These are phyloP conservation scores for Centropristis striata DNA, from an alignment of 2,113 vertebrate genomes.

Conservation along the genomic window DNA sequence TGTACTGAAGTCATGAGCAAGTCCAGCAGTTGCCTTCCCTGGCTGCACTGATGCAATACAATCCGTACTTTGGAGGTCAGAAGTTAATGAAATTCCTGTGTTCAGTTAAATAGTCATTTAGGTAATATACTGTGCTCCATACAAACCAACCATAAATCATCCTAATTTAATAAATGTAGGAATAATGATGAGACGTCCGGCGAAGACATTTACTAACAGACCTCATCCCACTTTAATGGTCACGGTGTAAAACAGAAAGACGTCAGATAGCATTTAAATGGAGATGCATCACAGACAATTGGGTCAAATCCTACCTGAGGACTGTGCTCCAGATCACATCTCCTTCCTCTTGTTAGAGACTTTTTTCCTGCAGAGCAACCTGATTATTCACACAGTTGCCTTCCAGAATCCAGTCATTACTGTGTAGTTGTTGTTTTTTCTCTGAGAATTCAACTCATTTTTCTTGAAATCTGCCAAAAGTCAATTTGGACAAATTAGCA, in stretches of 20 bases:
- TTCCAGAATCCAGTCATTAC: conserved; percentile 12
- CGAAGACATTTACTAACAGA: conserved; percentile 83
- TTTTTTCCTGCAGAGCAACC: neutral
- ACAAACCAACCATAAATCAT: conserved; percentile 86
- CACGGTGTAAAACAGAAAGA: conserved; percentile 82
- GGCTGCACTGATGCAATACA: conserved; percentile 60
- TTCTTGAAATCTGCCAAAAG: conserved; percentile 51
- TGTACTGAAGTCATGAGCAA: conserved; percentile 17
- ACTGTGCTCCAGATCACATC: conserved; percentile 44
- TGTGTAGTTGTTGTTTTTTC: neutral
- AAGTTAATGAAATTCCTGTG: conserved; percentile 88
- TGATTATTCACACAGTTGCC: conserved; percentile 10
- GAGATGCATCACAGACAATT: conserved; percentile 79
- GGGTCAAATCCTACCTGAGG: conserved; percentile 72
- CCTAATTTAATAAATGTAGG: conserved; percentile 87
- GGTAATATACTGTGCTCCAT: conserved; percentile 80
- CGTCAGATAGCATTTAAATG: conserved; percentile 79
- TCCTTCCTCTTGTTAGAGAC: conserved; percentile 27
- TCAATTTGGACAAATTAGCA: conserved; percentile 65
- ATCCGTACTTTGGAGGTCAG: conserved; percentile 82
- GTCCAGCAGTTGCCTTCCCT: conserved; percentile 29
- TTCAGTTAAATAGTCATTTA: conserved; percentile 87
- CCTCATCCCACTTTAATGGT: conserved; percentile 81
- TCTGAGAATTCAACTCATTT: neutral
- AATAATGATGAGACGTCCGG: conserved; percentile 86